Evolutionary conservation across 1,140 invertebrate genomes (phyloP).

Genomic region (Anadara kagoshimensis): DNA sequence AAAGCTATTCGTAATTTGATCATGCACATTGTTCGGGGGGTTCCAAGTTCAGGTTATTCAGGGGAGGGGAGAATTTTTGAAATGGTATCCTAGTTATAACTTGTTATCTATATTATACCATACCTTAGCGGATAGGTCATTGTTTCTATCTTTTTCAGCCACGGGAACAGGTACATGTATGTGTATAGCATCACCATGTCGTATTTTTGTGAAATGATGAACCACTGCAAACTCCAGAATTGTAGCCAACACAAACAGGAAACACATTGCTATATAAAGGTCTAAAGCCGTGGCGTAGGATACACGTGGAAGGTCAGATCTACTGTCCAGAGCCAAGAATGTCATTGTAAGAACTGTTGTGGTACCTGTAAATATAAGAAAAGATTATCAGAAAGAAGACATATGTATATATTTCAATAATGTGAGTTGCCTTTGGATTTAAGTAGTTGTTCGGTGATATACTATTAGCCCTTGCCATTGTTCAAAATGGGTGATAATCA

Average conservation of each 20-base stretch:
- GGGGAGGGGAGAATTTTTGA: too few species aligned
- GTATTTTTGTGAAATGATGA: conserved; percentile 92
- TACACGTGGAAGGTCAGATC: conserved; percentile 90
- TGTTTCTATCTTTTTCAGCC: conserved; percentile 43
- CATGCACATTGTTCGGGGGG: too few species aligned
- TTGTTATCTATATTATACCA: too few species aligned
- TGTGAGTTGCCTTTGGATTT: too few species aligned
- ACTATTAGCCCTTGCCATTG: too few species aligned
- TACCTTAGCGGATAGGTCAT: conserved; percentile 18
- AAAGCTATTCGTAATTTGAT: too few species aligned
- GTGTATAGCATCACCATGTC: conserved; percentile 81
- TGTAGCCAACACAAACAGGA: conserved; percentile 90
- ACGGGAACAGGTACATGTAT: conserved; percentile 32
- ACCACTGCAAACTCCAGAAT: conserved; percentile 87
- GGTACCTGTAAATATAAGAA: conserved; percentile 79
- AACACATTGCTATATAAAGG: conserved; percentile 90
- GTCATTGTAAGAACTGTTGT: conserved; percentile 86
- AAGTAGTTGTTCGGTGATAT: too few species aligned
- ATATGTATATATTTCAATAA: too few species aligned
- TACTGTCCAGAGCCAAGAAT: conserved; percentile 90
- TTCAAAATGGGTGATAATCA: too few species aligned
- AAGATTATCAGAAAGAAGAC: background rate
- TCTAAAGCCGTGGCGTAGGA: conserved; percentile 91
- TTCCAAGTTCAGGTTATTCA: too few species aligned
- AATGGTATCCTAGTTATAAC: too few species aligned